Base-by-base conservation (phyloP, 2,888 invertebrate species). In the Mechanitis mazaeus region DNA sequence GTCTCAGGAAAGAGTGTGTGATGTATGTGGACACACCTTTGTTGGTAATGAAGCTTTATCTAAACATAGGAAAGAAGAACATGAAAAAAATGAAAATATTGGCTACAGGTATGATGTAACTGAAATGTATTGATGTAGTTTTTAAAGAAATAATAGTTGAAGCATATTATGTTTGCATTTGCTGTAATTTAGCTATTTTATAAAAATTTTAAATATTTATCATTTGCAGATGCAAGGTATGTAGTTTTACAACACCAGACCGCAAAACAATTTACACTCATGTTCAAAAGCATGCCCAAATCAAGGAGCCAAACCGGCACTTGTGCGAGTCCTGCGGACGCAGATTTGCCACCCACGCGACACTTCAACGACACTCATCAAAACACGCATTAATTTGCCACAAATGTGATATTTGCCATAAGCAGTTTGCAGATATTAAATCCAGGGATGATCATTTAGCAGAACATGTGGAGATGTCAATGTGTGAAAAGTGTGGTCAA, bases 191-290 rank as follows among this genome's bases (percentile, higher is more conserved):
- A 6, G 20, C 20, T 20, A 20, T 9, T 42, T 6, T 3, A 6
- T 53, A 35, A 12, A 31, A 35, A 47, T 33, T 9, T 12, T 45
- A 56, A 45, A 1, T 33, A 33, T 45, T 35, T 20, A 45, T 38
- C 2, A 5, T 46, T 79, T 80, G 45, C 78, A 90, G 91, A 46
- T 94, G 94, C 69, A 92, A 91, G 74, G 83, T 92, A 45, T 94
- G 94, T 75, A 84, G 84, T n/a, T 85, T 85, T 53, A 86, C 88
- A n/a, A 91, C 92, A 64, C 77, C 84, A 3, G 87, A 91, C 64
- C 89, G 86, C 68, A 92, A 91, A 60, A 90, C 92, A 33, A 85
- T 93, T 55, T 92, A 92, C 65, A 80, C 88, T 2, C 94, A 94
- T 71, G 90, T 93, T 1, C 90, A 91, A 69, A 79, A 84, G 33